phyloP scores from a whole-genome alignment of 1,140 invertebrate genomes.

The Nymphalis io region DNA sequence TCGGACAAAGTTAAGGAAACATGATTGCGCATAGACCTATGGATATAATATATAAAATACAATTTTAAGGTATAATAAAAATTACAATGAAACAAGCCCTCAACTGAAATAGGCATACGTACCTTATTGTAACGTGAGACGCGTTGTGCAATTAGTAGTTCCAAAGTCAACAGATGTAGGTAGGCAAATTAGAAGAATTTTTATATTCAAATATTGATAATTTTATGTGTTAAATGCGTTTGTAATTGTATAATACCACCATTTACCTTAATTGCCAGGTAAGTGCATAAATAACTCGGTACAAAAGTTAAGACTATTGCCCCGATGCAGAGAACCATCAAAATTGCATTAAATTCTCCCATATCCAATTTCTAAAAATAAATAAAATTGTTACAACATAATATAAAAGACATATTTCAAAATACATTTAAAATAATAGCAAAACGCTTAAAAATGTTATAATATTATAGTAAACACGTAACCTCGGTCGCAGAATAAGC shows the following conservation, averaged over 20 bases:
- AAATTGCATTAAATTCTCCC: slow-evolving; percentile 54
- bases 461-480: background rate
- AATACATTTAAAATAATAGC: background rate
- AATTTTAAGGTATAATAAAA: no score
- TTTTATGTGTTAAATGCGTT: background rate
- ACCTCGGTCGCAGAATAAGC: slow-evolving; percentile 61
- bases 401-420: background rate
- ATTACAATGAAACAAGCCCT: no score
- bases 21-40: no score
- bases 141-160: no score
- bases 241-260: background rate
- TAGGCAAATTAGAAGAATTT: no score
- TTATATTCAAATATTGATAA: background rate
- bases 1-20: no score
- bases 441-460: no score
- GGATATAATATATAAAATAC: no score
- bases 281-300: slow-evolving; percentile 58
- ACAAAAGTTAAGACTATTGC: slow-evolving; percentile 50
- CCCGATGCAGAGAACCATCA: slow-evolving; percentile 48
- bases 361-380: slow-evolving; percentile 50
- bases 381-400: background rate
- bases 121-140: no score
- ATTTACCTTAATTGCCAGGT: slow-evolving; percentile 53
- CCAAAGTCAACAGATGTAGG: no score
- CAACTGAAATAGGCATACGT: no score